phyloP scores from a whole-genome alignment of 2,888 invertebrate genomes.

The Philereme transversata region DNA sequence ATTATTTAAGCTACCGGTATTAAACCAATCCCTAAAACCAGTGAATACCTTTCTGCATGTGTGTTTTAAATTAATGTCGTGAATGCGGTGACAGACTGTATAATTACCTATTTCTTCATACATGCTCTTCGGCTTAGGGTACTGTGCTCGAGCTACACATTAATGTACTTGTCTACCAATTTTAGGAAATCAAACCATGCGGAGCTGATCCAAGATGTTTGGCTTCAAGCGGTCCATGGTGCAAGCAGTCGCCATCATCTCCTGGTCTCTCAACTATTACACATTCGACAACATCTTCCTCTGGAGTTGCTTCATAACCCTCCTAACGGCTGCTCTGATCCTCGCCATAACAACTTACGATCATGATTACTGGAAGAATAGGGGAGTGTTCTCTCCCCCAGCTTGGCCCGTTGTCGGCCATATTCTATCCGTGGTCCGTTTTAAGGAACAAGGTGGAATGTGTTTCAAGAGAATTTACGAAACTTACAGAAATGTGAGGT shows the following conservation, averaged over 20 bases:
- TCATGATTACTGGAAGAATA: conserved; percentile 71
- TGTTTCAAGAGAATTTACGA: conserved; percentile 76
- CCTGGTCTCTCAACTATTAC: conserved; percentile 61
- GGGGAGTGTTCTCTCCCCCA: conserved; percentile 72
- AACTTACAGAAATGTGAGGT: conserved; percentile 60
- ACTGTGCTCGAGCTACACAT: too few species aligned
- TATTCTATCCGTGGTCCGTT: conserved; percentile 65
- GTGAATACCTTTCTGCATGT: too few species aligned
- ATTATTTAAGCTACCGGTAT: too few species aligned
- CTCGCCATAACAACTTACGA: conserved; percentile 67
- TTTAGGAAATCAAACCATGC: conserved; percentile 42
- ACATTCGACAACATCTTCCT: conserved; percentile 57
- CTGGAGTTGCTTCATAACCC: conserved; percentile 54
- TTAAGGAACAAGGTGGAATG: conserved; percentile 75
- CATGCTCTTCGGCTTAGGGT: too few species aligned
- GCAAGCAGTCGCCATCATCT: conserved; percentile 53
- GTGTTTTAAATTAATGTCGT: too few species aligned
- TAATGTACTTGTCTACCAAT: too few species aligned
- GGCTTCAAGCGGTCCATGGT: conserved; percentile 66
- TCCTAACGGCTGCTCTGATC: conserved; percentile 44
- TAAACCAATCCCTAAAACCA: too few species aligned
- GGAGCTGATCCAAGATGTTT: conserved; percentile 61
- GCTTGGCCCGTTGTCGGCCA: conserved; percentile 73
- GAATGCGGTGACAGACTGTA: too few species aligned
- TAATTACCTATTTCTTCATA: too few species aligned